A percentile compares a stretch with the other conserved stretches of the same genome.
These are phyloP conservation scores for Bufo bufo DNA, from an alignment of 2,113 vertebrate genomes.

Conservation along the genomic window DNA sequence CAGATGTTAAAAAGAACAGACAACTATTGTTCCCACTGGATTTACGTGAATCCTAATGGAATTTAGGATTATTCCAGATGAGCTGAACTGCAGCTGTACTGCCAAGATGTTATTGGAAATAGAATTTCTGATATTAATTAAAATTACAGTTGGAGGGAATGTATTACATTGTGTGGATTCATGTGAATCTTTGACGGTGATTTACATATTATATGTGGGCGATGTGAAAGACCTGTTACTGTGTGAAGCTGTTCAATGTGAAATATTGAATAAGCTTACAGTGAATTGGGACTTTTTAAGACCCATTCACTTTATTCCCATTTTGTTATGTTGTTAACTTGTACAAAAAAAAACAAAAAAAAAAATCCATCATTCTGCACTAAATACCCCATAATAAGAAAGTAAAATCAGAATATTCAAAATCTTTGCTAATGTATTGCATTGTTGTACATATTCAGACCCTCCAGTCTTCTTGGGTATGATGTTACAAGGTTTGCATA, in stretches of 20 bases:
- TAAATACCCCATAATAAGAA: too few relatives aligned
- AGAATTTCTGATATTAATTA: not conserved
- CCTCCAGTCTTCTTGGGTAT: too few relatives aligned
- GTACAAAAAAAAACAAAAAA: too few relatives aligned
- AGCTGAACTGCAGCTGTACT: constrained; percentile 3
- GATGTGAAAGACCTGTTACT: not conserved
- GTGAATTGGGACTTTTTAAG: too few relatives aligned
- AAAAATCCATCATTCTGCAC: too few relatives aligned
- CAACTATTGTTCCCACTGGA: constrained; percentile 35
- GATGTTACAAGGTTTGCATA: too few relatives aligned
- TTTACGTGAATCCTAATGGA: not conserved
- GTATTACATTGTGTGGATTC: not conserved
- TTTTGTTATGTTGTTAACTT: too few relatives aligned
- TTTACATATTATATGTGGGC: not conserved
- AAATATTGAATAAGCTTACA: too few relatives aligned
- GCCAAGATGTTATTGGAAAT: not conserved
- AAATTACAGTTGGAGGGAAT: constrained; percentile 9
- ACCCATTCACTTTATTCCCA: too few relatives aligned
- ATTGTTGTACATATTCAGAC: too few relatives aligned
- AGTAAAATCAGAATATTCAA: too few relatives aligned
- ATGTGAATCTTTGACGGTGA: not conserved
- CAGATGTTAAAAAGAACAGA: constrained; percentile 25
- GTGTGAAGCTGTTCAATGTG: not conserved
- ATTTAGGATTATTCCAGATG: constrained; percentile 9
- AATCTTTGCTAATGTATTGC: too few relatives aligned